Conservation (phyloP, 2,888 invertebrate genomes). For the Agrypnus murinus region DNA sequence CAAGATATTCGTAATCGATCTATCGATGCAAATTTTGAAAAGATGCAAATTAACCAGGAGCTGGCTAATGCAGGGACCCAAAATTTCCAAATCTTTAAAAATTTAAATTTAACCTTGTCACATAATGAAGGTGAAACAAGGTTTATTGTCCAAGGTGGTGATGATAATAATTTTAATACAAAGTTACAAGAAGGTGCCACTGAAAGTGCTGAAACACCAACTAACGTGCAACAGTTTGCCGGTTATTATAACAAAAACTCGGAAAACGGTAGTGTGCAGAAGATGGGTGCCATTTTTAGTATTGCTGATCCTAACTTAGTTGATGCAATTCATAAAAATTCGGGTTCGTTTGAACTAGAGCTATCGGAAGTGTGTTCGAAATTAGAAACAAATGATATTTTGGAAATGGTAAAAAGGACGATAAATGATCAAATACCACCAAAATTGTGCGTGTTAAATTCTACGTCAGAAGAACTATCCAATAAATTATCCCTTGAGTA, state of each 20-base stretch:
- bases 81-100: conserved; percentile 68
- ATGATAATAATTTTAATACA: conserved; percentile 42
- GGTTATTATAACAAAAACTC: conserved; percentile 37
- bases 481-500: conserved; percentile 68
- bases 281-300: conserved; percentile 35
- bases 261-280: conserved; percentile 34
- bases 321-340: conserved; percentile 65
- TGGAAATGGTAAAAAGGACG: conserved; percentile 85
- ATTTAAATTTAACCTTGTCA: conserved; percentile 59
- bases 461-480: conserved; percentile 59
- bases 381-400: conserved; percentile 85
- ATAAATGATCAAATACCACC: conserved; percentile 87
- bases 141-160: conserved; percentile 43
- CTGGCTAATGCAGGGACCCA: conserved; percentile 63
- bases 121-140: conserved; percentile 47
- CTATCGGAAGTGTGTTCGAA: conserved; percentile 87
- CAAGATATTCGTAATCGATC: conserved; percentile 64
- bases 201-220: conserved; percentile 27
- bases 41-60: conserved; percentile 66
- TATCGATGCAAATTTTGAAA: conserved; percentile 62
- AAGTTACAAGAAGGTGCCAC: conserved; percentile 24
- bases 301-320: conserved; percentile 33
- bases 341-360: conserved; percentile 80
- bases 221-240: conserved; percentile 45
- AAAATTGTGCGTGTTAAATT: conserved; percentile 75